phyloP scores from a whole-genome alignment of 2,113 vertebrate genomes.

The Vulpes vulpes region DNA sequence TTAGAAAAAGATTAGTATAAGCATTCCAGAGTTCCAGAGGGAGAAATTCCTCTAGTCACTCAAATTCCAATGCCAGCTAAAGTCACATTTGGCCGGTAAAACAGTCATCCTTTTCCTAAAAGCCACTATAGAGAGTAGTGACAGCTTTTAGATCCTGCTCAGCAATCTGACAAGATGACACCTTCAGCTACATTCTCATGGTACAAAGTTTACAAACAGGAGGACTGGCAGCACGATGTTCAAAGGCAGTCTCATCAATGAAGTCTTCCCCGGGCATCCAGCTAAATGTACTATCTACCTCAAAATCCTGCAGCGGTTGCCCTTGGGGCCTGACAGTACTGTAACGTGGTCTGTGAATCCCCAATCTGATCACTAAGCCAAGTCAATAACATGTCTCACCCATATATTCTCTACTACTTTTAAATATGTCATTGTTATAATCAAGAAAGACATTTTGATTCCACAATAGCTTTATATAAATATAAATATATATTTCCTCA shows the following conservation, averaged over 20 bases:
- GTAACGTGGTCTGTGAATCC: neutral
- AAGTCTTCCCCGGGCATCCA: neutral
- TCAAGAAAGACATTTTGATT: slow-evolving; percentile 1
- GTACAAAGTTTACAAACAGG: neutral
- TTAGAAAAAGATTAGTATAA: neutral
- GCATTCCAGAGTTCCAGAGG: neutral
- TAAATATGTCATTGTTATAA: neutral
- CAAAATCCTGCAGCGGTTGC: neutral
- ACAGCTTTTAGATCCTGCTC: neutral
- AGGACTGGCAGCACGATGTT: neutral
- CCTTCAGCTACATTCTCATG: neutral
- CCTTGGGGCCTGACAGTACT: neutral
- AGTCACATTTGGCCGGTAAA: neutral
- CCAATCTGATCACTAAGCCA: neutral
- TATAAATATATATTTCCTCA: neutral
- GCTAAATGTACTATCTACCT: neutral
- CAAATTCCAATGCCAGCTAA: neutral
- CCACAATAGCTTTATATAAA: neutral
- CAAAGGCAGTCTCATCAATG: neutral
- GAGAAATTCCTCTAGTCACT: neutral
- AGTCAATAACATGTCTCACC: neutral
- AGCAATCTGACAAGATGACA: neutral
- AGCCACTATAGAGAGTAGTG: neutral
- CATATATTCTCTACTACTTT: neutral
- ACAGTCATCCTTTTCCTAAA: neutral